Conservation (phyloP, 2,888 invertebrate species). For the Epinotia bilunana region DNA sequence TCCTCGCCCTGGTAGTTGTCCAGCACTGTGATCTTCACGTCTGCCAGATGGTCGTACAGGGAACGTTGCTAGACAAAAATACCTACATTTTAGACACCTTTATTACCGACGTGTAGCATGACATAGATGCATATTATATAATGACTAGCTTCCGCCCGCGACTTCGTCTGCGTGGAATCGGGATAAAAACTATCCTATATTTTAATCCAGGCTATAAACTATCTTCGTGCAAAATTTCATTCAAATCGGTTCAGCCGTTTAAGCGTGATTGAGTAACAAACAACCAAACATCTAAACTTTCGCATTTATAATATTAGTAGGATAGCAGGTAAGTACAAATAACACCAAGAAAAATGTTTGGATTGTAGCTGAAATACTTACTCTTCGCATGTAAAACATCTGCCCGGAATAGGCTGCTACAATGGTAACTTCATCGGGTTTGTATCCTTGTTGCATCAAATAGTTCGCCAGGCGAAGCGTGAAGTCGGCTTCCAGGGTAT, state of each 20-base stretch:
- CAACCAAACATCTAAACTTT: too few species aligned
- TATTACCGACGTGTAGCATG: background rate
- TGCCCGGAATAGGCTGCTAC: slow-evolving; percentile 90
- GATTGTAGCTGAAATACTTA: slow-evolving; percentile 50
- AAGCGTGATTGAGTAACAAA: too few species aligned
- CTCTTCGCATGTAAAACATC: slow-evolving; percentile 85
- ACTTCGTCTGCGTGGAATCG: too few species aligned
- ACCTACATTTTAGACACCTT: too few species aligned
- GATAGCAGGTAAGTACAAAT: background rate
- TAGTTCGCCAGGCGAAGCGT: slow-evolving; percentile 86
- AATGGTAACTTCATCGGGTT: slow-evolving; percentile 87
- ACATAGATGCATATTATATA: too few species aligned
- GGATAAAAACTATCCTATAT: too few species aligned
- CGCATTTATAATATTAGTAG: too few species aligned
- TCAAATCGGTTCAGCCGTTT: too few species aligned
- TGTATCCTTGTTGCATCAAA: slow-evolving; percentile 86
- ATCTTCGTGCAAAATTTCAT: too few species aligned
- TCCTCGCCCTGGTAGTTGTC: slow-evolving; percentile 94
- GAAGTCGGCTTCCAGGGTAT: slow-evolving; percentile 86
- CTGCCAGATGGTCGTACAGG: slow-evolving; percentile 64
- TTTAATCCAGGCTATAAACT: too few species aligned
- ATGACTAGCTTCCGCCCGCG: too few species aligned
- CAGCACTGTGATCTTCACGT: slow-evolving; percentile 87
- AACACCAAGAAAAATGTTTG: background rate
- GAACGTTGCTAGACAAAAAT: slow-evolving; percentile 61